phyloP scores from a whole-genome alignment of 2,113 vertebrate species.

The Hydrochoerus hydrochaeris region DNA sequence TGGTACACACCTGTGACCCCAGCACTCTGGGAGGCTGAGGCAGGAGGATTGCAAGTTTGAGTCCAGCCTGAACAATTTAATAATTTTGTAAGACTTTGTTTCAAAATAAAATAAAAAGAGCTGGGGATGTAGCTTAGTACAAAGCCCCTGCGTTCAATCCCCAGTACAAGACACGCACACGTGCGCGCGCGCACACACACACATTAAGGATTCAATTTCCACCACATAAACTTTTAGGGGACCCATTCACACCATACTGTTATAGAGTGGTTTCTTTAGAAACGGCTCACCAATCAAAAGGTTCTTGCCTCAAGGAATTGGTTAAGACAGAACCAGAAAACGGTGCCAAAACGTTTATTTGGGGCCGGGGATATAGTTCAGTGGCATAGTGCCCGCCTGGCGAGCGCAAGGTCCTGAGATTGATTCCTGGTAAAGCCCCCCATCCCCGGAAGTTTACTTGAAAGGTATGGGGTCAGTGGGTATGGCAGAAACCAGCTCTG shows the following conservation, averaged over 20 bases:
- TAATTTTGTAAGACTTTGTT: neutral
- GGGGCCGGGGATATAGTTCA: too few relatives aligned
- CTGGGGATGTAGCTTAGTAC: neutral
- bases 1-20: neutral
- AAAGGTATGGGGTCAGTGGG: neutral
- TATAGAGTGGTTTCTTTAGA: neutral
- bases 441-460: neutral
- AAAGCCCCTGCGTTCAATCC: neutral
- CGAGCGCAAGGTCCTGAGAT: too few relatives aligned
- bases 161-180: neutral
- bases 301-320: neutral
- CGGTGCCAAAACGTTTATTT: neutral
- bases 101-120: neutral
- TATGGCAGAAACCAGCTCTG: neutral
- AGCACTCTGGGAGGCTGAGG: neutral
- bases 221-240: too few relatives aligned
- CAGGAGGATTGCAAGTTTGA: neutral
- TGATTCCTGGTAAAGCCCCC: too few relatives aligned
- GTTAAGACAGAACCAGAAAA: neutral
- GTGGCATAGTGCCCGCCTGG: too few relatives aligned
- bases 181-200: neutral
- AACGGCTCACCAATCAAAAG: neutral
- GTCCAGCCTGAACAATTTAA: neutral
- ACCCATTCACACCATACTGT: neutral
- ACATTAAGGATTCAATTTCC: neutral